phyloP scores from a whole-genome alignment of 2,113 vertebrate genomes.

The Cyanoramphus novaezelandiae region DNA sequence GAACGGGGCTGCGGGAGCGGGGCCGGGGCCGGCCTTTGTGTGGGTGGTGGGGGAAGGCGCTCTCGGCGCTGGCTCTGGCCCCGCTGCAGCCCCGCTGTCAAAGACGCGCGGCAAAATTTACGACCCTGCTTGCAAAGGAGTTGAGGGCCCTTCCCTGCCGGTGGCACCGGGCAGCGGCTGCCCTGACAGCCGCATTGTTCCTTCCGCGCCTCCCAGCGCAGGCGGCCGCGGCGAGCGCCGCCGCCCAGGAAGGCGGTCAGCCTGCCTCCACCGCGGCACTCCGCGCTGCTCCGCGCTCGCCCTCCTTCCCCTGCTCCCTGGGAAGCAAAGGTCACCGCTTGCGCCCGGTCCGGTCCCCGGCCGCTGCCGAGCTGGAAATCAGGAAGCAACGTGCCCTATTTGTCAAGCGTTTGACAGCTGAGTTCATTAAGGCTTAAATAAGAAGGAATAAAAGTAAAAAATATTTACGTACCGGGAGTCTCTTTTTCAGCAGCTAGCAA shows the following conservation, averaged over 20 bases:
- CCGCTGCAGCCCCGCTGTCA: slow-evolving; percentile 59
- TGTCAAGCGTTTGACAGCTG: slow-evolving; percentile 93
- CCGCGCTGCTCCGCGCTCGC: not conserved
- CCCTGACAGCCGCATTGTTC: slow-evolving; percentile 78
- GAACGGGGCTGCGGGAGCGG: not conserved
- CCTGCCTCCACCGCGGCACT: not conserved
- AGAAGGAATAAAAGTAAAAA: slow-evolving; percentile 88
- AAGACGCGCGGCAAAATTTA: slow-evolving; percentile 76
- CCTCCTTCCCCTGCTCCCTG: slow-evolving; percentile 57
- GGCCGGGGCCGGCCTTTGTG: not conserved
- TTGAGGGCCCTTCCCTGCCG: slow-evolving; percentile 76
- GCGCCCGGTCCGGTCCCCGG: slow-evolving; percentile 81
- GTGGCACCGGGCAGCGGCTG: slow-evolving; percentile 74
- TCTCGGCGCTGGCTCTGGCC: not conserved
- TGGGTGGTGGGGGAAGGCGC: not conserved
- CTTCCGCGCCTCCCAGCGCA: not conserved
- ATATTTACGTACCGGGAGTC: slow-evolving; percentile 93
- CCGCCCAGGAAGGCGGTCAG: not conserved
- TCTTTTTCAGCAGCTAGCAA: slow-evolving; percentile 85
- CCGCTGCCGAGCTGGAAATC: slow-evolving; percentile 80
- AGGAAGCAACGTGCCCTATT: slow-evolving; percentile 90
- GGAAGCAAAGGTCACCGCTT: slow-evolving; percentile 80
- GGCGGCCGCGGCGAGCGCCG: not conserved
- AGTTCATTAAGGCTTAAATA: slow-evolving; percentile 89
- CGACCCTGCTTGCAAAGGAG: slow-evolving; percentile 72